Conservation (phyloP, 2,113 vertebrate genomes). For the Ardeotis arabs region DNA sequence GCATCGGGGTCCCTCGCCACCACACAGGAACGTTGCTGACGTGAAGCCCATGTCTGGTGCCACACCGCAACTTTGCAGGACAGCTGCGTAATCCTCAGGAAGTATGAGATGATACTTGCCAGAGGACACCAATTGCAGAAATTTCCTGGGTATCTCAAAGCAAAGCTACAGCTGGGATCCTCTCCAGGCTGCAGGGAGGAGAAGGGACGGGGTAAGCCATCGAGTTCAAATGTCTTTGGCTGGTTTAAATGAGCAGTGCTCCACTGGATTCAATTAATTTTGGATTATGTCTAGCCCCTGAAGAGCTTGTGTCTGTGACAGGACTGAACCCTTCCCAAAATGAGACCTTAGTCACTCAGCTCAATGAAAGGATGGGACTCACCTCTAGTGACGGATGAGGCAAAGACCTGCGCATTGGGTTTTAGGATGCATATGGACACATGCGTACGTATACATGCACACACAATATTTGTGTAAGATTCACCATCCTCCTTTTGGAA, state of each 20-base stretch:
- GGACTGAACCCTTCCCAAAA: background rate
- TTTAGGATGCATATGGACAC: background rate
- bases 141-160: background rate
- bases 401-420: background rate
- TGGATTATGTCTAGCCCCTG: background rate
- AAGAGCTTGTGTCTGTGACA: background rate
- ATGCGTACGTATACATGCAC: rapidly evolving
- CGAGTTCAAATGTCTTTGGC: background rate
- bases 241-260: background rate
- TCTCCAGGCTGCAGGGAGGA: background rate
- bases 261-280: constrained; percentile 1
- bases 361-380: background rate
- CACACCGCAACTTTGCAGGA: background rate
- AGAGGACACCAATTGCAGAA: background rate
- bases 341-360: background rate
- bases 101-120: background rate
- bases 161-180: background rate
- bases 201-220: background rate
- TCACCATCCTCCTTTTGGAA: background rate
- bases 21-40: rapidly evolving
- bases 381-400: background rate
- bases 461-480: background rate
- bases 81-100: background rate
- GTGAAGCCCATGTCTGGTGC: rapidly evolving
- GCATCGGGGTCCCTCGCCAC: rapidly evolving